A percentile compares a stretch with the other conserved stretches of the same genome.
Conservation (phyloP, 2,797 vertebrate genomes). For the Smutsia gigantea region DNA sequence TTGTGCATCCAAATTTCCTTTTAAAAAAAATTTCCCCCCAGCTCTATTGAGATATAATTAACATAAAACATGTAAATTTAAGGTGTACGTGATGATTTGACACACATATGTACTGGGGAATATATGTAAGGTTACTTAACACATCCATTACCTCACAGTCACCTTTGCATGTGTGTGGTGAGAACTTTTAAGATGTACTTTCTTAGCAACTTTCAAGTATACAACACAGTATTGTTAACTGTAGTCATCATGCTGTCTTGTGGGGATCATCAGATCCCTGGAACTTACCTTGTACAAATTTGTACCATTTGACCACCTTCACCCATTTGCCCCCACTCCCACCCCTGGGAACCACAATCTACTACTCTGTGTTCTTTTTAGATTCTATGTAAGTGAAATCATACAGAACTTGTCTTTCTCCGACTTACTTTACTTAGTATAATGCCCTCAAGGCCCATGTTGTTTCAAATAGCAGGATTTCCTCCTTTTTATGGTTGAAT, state of each 20-base stretch:
- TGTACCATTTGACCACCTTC: not conserved
- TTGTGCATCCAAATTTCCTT: not conserved
- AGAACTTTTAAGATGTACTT: not conserved
- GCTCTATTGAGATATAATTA: not conserved
- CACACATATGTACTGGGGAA: not conserved
- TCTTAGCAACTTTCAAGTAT: not conserved
- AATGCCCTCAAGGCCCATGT: not conserved
- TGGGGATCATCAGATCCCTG: not conserved
- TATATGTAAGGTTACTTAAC: not conserved
- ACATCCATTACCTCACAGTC: not conserved
- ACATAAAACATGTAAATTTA: not conserved
- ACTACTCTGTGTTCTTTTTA: not conserved
- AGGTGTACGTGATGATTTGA: not conserved
- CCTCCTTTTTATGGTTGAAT: not conserved
- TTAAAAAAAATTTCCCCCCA: not conserved
- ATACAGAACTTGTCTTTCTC: not conserved
- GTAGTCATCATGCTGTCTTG: not conserved
- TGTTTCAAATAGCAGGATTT: not conserved
- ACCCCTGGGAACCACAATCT: not conserved
- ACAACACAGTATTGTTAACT: not conserved
- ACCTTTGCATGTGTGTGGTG: not conserved
- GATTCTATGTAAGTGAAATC: not conserved
- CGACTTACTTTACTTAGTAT: not conserved
- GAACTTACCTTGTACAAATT: not conserved
- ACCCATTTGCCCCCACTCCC: not conserved